phyloP scores from a whole-genome alignment of 2,888 invertebrate species.

The Apotomis turbidana region DNA sequence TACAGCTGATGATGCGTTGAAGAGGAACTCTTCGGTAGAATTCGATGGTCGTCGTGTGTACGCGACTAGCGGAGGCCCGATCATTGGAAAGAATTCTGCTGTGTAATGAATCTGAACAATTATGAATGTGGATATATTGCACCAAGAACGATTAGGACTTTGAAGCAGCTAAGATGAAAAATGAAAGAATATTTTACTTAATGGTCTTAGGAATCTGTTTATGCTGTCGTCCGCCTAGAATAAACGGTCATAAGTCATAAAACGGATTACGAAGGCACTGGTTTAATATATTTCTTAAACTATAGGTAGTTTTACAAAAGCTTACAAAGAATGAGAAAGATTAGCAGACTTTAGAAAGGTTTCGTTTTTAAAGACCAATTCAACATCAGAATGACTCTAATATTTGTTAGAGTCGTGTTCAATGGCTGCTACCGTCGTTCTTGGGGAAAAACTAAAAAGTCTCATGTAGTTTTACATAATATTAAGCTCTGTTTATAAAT shows the following conservation, averaged over 20 bases:
- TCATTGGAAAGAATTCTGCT: conserved; percentile 95
- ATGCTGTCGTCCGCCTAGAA: too few species aligned
- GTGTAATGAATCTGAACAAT: conserved; percentile 81
- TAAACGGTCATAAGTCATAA: too few species aligned
- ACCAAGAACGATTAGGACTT: conserved; percentile 18
- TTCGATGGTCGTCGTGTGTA: conserved; percentile 92
- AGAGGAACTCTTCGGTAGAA: conserved; percentile 90
- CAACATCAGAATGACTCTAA: too few species aligned
- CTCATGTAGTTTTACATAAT: conserved; percentile 33
- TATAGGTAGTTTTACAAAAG: too few species aligned
- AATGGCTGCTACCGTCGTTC: conserved; percentile 25
- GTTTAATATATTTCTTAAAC: too few species aligned
- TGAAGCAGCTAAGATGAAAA: not conserved
- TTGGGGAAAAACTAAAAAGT: conserved; percentile 15
- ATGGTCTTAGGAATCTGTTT: not conserved
- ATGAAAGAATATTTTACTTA: not conserved
- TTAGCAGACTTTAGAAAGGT: too few species aligned
- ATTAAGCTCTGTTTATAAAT: conserved; percentile 24
- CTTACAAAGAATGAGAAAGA: too few species aligned
- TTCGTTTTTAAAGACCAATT: too few species aligned
- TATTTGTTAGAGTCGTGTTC: not conserved
- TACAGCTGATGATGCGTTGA: conserved; percentile 86
- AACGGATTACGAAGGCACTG: too few species aligned
- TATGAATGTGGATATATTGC: not conserved
- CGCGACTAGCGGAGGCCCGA: conserved; percentile 92